Percentiles rank a stretch among this genome's conserved stretches.
phyloP scores from a whole-genome alignment of 2,113 vertebrate species.

The Gymnarchus niloticus region DNA sequence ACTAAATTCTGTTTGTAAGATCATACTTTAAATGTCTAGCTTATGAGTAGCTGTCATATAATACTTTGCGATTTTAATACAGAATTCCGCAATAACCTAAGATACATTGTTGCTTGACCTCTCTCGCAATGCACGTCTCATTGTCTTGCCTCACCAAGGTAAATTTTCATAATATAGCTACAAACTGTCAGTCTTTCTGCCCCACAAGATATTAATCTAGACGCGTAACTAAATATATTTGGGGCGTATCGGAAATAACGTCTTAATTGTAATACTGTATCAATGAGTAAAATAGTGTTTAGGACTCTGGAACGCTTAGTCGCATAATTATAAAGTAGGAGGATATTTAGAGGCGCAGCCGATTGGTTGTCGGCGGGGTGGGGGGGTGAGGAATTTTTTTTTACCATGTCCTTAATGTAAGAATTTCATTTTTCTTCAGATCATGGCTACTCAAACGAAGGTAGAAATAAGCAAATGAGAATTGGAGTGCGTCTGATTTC shows the following conservation, averaged over 20 bases:
- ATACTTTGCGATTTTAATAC: no score
- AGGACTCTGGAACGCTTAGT: constrained; percentile 45
- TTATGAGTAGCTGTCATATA: no score
- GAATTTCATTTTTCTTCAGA: neutral
- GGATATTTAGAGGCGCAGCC: constrained; percentile 40
- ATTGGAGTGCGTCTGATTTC: neutral
- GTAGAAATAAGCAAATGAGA: constrained; percentile 37
- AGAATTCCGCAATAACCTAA: neutral
- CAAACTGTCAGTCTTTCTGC: neutral
- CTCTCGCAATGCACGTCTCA: constrained; percentile 51
- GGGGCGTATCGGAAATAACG: neutral
- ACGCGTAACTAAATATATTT: neutral
- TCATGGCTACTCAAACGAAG: constrained; percentile 60
- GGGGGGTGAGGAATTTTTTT: neutral
- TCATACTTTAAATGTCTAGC: neutral
- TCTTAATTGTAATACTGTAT: neutral
- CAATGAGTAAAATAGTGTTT: neutral
- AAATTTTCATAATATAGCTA: constrained; percentile 22
- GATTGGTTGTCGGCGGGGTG: constrained; percentile 52
- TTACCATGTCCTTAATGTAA: neutral
- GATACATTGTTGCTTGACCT: neutral
- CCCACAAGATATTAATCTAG: no score
- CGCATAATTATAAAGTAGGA: constrained; percentile 56
- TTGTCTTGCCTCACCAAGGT: constrained; percentile 56
- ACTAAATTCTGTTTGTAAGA: neutral